Conservation (phyloP, 1,140 invertebrate species). For the Hylaeus anthracinus region DNA sequence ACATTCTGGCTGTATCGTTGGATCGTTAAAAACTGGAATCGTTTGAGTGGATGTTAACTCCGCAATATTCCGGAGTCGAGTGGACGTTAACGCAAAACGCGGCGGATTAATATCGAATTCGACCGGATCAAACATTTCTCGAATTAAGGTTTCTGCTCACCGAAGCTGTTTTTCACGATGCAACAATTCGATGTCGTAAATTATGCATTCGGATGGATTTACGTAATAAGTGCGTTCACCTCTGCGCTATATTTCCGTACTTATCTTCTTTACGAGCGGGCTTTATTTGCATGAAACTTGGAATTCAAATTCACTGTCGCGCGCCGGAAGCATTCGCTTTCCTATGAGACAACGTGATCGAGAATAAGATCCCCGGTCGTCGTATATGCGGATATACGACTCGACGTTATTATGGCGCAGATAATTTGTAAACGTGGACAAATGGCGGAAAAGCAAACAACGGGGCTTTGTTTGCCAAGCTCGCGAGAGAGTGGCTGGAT, state of each 20-base stretch:
- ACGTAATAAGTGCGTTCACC: slow-evolving; percentile 8
- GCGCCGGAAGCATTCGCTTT: slow-evolving; percentile 4
- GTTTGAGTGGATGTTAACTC: not conserved
- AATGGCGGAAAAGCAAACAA: not conserved
- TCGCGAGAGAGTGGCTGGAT: not conserved
- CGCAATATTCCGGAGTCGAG: not conserved
- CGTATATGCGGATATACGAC: slow-evolving; percentile 23
- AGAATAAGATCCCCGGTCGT: slow-evolving; percentile 16
- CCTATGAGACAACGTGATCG: slow-evolving; percentile 20
- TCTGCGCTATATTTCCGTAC: slow-evolving; percentile 7
- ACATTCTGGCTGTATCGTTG: not conserved
- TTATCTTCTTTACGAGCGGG: slow-evolving; percentile 33
- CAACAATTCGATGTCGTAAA: not conserved
- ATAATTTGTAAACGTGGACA: slow-evolving; percentile 17
- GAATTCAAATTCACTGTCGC: slow-evolving; percentile 21
- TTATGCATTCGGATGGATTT: not conserved
- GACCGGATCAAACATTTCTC: not conserved
- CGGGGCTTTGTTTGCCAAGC: slow-evolving; percentile 16
- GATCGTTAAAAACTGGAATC: slow-evolving; percentile 1
- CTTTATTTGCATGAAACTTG: slow-evolving; percentile 30
- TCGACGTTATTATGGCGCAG: slow-evolving; percentile 3
- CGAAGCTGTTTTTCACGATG: not conserved
- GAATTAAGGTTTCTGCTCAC: not conserved
- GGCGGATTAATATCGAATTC: not conserved
- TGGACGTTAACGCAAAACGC: not conserved